Base-by-base conservation (phyloP, 2,797 vertebrate species). In the Pteronotus mesoamericanus region DNA sequence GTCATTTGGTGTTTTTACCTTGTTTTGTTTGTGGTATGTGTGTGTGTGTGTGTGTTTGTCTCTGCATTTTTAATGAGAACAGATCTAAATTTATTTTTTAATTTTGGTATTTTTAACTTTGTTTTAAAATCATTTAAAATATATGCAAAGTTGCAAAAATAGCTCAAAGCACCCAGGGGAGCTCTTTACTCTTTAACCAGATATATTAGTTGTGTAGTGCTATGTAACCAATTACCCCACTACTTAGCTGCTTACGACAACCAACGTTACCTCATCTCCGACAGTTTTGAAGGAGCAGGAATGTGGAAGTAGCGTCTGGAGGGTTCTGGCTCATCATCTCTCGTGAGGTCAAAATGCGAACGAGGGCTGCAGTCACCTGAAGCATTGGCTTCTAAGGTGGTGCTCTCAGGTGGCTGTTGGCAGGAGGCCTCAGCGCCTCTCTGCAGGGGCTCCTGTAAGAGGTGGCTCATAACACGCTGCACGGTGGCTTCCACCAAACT, bases 381-480 rank as follows among this genome's bases (percentile, higher is more conserved):
- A 15, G 42, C 55, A 18, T 15, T 44, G 48, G 21, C 74, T 53
- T 55, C 48, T 22, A 22, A 1, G 22, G 39, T 9, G 46, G 10
- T 6, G 8, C 9, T 0, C 42, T 34, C 0, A 0, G 0, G 44
- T 11, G 5, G n/a, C 69, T 68, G 5, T 39, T 22, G 34, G 82
- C 34, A 4, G 26, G 16, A 2, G n/a, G n/a, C 32, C 46, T 87
- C 75, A 2, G 29, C n/a, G 29, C 32, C 11, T 34, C 51, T 46
- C 77, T 59, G 2, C 1, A 1, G 18, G 19, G 32, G 86, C 53
- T n/a, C 93, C 39, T 57, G 19, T 8, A 18, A 34, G 71, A 68
- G 48, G 61, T 1, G 26, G 39, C 57, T 42, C 39, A 5, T 14
- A 22, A 15, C 84, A 37, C 0, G 14, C 9, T 29, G 42, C 11